Base-by-base conservation (phyloP, 1,140 invertebrate genomes). In the Leptinotarsa undecemlineata region DNA sequence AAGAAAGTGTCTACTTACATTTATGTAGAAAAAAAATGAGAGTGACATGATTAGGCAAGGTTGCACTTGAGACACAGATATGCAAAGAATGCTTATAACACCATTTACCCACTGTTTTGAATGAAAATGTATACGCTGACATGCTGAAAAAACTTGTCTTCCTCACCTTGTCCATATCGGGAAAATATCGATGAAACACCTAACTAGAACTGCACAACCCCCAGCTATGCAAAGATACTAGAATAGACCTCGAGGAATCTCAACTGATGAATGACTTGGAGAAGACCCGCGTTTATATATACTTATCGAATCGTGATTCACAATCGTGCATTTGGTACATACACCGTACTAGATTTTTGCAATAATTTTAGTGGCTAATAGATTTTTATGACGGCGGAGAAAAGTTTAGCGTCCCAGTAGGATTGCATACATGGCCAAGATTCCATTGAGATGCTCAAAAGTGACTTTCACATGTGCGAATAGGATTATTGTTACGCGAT, bases 301-400 rank as follows among this genome's bases (percentile, higher is more conserved):
- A 88, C 79, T 71, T 76, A 80, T 77, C 71, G 74, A 74, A 80
- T 85, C 86, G 85, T 85, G 85, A 87, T 87, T 86, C 85, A 86
- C 85, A 84, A 86, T 85, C 86, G 86, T 85, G 86, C 86, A 86
- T 88, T 87, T 87, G 85, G 85, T 86, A 83, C 85, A 87, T 85
- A 70, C 79, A 81, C 82, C 83, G 82, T 73, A 86, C 79, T 73
- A 83, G 85, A 86, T 85, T 77, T 83, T 79, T 82, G 79, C 77
- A 81, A 82, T 76, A 80, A 80, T 79, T 83, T 80, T 77, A 74
- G 76, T 74, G 67, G 76, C 71, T 75, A 74, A 76, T 74, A 76
- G 72, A 74, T 76, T 72, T 76, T 74, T 81, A 66, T 63, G 71
- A 72, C 66, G 71, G 73, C 66, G 71, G 73, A 77, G 76, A 69